Percentiles rank a stretch among this genome's conserved stretches.
Evolutionary conservation across 2,113 vertebrate genomes (phyloP).

Genomic region (Syngnathus scovelli): DNA sequence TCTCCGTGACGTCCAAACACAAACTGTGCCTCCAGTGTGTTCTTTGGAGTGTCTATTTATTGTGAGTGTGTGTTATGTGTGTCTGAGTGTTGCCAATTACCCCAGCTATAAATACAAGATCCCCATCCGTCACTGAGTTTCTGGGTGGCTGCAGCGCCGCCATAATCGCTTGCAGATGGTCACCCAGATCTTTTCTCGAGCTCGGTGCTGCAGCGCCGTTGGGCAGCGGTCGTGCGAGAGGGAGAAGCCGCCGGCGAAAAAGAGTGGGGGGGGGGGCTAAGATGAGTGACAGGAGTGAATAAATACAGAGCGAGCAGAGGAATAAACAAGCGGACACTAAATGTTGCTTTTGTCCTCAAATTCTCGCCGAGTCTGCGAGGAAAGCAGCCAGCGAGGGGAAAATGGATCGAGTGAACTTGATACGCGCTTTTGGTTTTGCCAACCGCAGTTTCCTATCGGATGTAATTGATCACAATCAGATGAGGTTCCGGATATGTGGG

Average conservation of each 20-base stretch:
- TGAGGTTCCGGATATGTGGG: conserved; percentile 31
- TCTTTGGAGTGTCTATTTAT: conserved; percentile 49
- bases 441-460: conserved; percentile 30
- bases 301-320: conserved; percentile 71
- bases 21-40: conserved; percentile 43
- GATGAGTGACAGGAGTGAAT: conserved; percentile 83
- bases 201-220: conserved; percentile 67
- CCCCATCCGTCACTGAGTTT: conserved; percentile 95
- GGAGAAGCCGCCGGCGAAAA: conserved; percentile 64
- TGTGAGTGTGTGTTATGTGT: conserved; percentile 65
- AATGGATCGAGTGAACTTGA: conserved; percentile 39
- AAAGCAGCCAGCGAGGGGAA: not conserved
- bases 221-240: conserved; percentile 78
- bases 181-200: conserved; percentile 67
- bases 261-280: conserved; percentile 26
- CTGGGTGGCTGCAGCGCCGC: conserved; percentile 92
- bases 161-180: conserved; percentile 99
- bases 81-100: conserved; percentile 98
- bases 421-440: conserved; percentile 24
- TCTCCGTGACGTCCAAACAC: conserved; percentile 50
- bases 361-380: conserved; percentile 27
- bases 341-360: conserved; percentile 62
- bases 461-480: conserved; percentile 34
- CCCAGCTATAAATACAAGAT: conserved; percentile 92
- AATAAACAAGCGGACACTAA: conserved; percentile 73